Base-by-base conservation (phyloP, 2,888 invertebrate genomes). In the Meteorus cinctellus region DNA sequence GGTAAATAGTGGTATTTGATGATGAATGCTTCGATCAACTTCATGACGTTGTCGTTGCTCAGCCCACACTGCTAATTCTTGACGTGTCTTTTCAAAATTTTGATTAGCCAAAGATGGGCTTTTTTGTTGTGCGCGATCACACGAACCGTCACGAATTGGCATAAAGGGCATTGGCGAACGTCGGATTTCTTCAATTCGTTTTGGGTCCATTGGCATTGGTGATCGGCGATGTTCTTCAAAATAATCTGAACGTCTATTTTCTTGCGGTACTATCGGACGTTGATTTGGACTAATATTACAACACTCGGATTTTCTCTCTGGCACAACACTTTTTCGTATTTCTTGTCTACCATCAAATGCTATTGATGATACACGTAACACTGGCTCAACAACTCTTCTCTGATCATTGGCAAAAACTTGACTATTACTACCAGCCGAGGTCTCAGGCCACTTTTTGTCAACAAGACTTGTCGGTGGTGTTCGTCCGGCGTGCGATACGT, bases 41-140 rank as follows among this genome's bases (percentile, higher is more conserved):
- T 89, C 89, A 63, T 89, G 89, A n/a, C 89, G 82, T 55, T 89
- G 89, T 36, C 88, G 81, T 65, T 89, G 89, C 72, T 89, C 89
- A 0, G 89, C 89, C 89, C 89, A 89, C 75, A 88, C 86, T 0
- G 87, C 88, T 41, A 89, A 74, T 63, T 89, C 89, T 55, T 88
- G 89, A 55, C 89, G 83, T 5, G 89, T 89, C 62, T 89, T 89
- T 60, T 89, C 89, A 16, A 89, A 89, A 41, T 85, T 86, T 73
- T 88, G 89, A 80, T 85, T 87, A 0, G 84, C 81, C 51, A 88
- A 84, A 3, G 87, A 86, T 0, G 87, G 86, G 62, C 84, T 88
- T 65, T 89, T 89, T 59, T 89, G 89, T 31, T 83, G 81, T 3
- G 83, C 84, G 3, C 89, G 85, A 62, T 89, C 89, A 4, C 77